A percentile compares a stretch with the other conserved stretches of the same genome.
These are phyloP conservation scores for Linyphia triangularis DNA, from an alignment of 2,888 invertebrate species.

Conservation along the genomic window DNA sequence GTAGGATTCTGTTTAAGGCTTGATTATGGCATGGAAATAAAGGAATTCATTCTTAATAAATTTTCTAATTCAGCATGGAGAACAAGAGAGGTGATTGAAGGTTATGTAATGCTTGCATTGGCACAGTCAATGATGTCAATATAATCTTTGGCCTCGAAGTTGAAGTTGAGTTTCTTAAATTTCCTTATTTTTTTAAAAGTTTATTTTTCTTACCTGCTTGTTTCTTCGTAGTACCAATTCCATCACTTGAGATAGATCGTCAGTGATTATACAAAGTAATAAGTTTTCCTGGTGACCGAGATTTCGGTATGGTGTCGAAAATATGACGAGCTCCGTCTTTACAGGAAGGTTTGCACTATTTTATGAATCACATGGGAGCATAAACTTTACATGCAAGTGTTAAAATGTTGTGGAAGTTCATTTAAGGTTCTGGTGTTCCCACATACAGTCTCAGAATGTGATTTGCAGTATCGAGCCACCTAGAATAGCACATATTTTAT, in stretches of 20 bases:
- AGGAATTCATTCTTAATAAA: no score
- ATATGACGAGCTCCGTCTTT: background rate
- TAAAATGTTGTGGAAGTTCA: background rate
- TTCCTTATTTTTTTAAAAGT: background rate
- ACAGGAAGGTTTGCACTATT: background rate
- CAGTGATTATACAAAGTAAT: background rate
- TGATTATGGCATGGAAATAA: no score
- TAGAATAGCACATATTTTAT: no score
- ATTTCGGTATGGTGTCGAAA: background rate
- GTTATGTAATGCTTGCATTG: background rate
- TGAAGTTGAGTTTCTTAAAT: background rate
- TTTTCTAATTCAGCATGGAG: no score
- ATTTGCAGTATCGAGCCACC: no score
- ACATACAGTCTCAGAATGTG: no score
- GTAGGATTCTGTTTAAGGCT: no score
- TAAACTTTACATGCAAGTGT: background rate
- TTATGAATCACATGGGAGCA: background rate
- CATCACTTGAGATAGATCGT: background rate
- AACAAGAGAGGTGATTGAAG: background rate
- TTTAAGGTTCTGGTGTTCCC: background rate
- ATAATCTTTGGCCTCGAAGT: background rate
- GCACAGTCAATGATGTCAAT: background rate
- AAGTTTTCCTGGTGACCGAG: background rate
- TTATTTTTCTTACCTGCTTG: background rate
- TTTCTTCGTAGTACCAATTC: background rate